Evolutionary conservation across 30 jellyfish, hydroid and myxozoan genomes (phyloP).

Genomic region (Cassiopea andromeda): DNA sequence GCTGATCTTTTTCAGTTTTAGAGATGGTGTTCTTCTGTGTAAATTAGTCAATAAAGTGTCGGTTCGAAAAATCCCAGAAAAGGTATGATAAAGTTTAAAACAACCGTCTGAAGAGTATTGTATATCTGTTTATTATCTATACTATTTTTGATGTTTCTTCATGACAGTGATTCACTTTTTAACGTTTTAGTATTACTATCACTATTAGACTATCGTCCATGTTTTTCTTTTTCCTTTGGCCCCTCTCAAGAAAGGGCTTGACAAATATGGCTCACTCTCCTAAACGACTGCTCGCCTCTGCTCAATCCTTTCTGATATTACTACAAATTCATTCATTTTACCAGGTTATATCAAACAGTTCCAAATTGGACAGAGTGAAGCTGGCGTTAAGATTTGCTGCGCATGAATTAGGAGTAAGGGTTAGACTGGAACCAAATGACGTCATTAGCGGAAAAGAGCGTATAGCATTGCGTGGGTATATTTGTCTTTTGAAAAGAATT

Average conservation of each 20-base stretch:
- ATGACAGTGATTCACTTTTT: too few species aligned
- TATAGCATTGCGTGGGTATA: conserved; percentile 25
- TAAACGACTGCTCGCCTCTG: too few species aligned
- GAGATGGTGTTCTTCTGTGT: conserved; percentile 52
- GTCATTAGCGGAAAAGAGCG: conserved; percentile 26
- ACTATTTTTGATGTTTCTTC: too few species aligned
- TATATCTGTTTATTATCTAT: too few species aligned
- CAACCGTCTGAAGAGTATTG: background rate
- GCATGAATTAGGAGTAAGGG: conserved; percentile 50
- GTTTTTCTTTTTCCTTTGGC: too few species aligned
- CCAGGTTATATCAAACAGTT: conserved; percentile 53
- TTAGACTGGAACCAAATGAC: conserved; percentile 31
- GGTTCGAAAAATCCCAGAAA: conserved; percentile 39
- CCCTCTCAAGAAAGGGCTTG: too few species aligned
- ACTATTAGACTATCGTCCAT: too few species aligned
- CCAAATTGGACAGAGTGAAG: conserved; percentile 52
- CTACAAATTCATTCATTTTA: background rate
- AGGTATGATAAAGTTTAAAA: conserved; percentile 12
- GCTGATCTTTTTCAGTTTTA: conserved; percentile 20
- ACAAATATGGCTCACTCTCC: too few species aligned
- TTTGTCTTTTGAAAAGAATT: conserved; percentile 20
- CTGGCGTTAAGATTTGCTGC: conserved; percentile 56
- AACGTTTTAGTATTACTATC: too few species aligned
- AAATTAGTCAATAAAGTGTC: conserved; percentile 35
- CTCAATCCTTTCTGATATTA: too few species aligned